These are phyloP conservation scores for Chelonus formosanus DNA, from an alignment of 2,888 invertebrate genomes.

Conservation along the genomic window DNA sequence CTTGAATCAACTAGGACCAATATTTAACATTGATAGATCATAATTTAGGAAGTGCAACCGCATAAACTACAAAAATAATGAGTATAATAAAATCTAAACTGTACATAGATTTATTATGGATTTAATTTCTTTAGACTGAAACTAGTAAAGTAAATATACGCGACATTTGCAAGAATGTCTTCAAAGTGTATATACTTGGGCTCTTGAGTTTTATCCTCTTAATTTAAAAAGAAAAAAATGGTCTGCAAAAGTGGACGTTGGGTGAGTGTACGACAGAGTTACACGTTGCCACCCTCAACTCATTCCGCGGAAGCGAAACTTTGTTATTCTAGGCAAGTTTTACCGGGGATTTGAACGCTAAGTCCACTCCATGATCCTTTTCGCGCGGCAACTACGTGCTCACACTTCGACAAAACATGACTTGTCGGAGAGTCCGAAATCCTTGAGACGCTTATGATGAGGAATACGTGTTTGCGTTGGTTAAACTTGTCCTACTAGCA, in stretches of 20 bases:
- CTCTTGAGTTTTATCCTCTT: conserved; percentile 29
- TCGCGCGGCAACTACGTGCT: conserved; percentile 62
- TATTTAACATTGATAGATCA: no score
- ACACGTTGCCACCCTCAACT: neutral
- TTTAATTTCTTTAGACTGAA: no score
- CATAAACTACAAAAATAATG: no score
- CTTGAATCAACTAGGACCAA: no score
- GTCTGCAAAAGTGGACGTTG: conserved; percentile 9
- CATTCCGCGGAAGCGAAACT: conserved; percentile 44
- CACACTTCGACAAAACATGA: conserved; percentile 62
- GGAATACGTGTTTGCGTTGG: conserved; percentile 57
- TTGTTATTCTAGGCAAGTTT: conserved; percentile 63
- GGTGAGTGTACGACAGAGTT: neutral
- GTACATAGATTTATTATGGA: no score
- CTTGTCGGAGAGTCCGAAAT: conserved; percentile 53
- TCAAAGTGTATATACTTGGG: neutral
- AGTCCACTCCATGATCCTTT: conserved; percentile 64
- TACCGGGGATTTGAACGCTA: conserved; percentile 61
- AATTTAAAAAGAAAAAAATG: conserved; percentile 25
- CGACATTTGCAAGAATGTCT: no score
- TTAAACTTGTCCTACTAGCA: conserved; percentile 46
- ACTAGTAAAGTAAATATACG: no score
- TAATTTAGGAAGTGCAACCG: no score
- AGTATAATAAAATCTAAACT: no score
- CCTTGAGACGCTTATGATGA: conserved; percentile 55